Base-by-base conservation (phyloP, 2,113 vertebrate species). In the Lates calcarifer region DNA sequence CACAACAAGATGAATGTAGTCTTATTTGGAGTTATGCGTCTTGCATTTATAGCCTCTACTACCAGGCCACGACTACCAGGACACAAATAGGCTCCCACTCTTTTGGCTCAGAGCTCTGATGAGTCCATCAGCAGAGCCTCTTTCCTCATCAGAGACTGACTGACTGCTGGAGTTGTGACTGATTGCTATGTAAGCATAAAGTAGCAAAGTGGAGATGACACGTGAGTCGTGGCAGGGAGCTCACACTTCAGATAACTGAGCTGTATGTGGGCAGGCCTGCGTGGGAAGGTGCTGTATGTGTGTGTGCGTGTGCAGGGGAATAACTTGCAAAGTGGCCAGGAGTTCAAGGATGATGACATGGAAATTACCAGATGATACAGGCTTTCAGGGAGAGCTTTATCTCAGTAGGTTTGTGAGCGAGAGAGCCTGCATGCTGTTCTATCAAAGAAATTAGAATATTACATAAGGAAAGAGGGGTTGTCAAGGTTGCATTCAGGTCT, bases 191-290 rank as follows among this genome's bases (percentile, higher is more conserved):
- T 73, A 37, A 76, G 77, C 80, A 77, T 26, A 71, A 81, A 65
- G 63, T 35, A 56, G 65, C 22, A 47, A 69, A 75, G 64, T 6
- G 49, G 60, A 88, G 76, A 71, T 2, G 75, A 83, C 88, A 85
- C 61, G 81, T 73, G 81, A 89, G 71, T 18, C 4, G 28, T 63
- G 58, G 69, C 37, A 56, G 65, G 22, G 67, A 73, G 72, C 75
- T 69, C 65, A 24, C 81, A 41, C 75, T 53, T 24, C 17, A 53
- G n/a, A 61, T 43, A 20, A 29, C 24, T 11, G 65, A 37, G 41
- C 49, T 75, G 51, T 74, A 66, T 53, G 83, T 85, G 76, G 71
- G 85, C 73, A 74, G 79, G 63, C n/a, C 58, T 79, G 82, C 22
- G 62, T 84, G 43, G 69, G 81, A 63, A 17, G 78, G 24, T 35